Evolutionary conservation across 2,797 vertebrate genomes (phyloP).

Genomic region (Protosalanx chinensis): DNA sequence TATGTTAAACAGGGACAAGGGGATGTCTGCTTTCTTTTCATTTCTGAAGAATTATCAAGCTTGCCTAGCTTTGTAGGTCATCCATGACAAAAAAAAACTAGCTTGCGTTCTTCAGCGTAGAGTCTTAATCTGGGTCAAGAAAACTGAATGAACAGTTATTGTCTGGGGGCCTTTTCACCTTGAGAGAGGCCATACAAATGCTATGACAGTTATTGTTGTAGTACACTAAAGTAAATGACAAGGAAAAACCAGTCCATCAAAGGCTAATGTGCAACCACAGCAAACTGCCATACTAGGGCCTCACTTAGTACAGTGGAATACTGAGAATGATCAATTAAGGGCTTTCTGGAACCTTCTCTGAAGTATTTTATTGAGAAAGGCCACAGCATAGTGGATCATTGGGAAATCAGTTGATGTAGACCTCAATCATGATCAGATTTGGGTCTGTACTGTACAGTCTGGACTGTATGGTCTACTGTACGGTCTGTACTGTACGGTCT

Average conservation of each 20-base stretch:
- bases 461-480: too few relatives aligned
- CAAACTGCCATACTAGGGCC: not conserved
- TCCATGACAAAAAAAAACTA: slow-evolving; percentile 58
- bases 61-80: slow-evolving; percentile 76
- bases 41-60: slow-evolving; percentile 70
- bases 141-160: slow-evolving; percentile 56
- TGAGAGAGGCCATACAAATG: slow-evolving; percentile 46
- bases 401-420: slow-evolving; percentile 30
- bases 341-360: not conserved
- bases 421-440: slow-evolving; percentile 45
- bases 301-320: not conserved
- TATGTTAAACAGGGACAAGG: slow-evolving; percentile 56
- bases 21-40: slow-evolving; percentile 46
- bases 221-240: slow-evolving; percentile 33
- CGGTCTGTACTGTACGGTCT: too few relatives aligned
- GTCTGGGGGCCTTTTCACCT: slow-evolving; percentile 64
- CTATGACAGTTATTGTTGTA: slow-evolving; percentile 32
- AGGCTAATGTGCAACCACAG: slow-evolving; percentile 2
- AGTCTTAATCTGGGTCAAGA: slow-evolving; percentile 69
- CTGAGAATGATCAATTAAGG: slow-evolving; percentile 22
- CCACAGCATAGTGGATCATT: slow-evolving; percentile 1
- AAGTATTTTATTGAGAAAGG: slow-evolving; percentile 18
- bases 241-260: slow-evolving; percentile 33
- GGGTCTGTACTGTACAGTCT: not conserved
- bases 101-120: slow-evolving; percentile 56